These are phyloP conservation scores for Deroplatys truncata DNA, from an alignment of 2,888 invertebrate genomes.

Conservation along the genomic window DNA sequence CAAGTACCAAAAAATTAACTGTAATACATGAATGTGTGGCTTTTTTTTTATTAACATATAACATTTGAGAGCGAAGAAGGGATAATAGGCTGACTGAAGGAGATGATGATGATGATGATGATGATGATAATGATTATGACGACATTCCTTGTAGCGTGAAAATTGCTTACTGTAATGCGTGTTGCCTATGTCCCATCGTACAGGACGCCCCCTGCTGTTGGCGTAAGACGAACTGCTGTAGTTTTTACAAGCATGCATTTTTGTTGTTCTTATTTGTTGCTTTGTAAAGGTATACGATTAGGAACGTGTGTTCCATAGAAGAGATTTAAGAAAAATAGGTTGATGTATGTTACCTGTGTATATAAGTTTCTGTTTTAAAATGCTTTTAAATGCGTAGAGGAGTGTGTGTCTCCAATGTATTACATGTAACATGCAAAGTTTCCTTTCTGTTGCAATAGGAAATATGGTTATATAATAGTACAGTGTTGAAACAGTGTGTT, in stretches of 20 bases:
- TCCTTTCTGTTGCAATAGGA: not conserved
- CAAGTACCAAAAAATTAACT: slow-evolving; percentile 11
- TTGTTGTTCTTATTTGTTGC: not conserved
- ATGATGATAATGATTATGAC: not conserved
- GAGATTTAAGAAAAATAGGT: not conserved
- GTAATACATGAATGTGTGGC: slow-evolving; percentile 15
- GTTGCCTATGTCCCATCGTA: slow-evolving; percentile 4
- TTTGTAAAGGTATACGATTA: not conserved
- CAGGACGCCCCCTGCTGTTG: not conserved
- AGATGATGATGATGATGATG: too few species aligned
- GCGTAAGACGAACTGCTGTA: not conserved
- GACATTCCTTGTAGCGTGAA: slow-evolving; percentile 11
- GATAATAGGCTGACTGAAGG: not conserved
- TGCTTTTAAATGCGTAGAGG: not conserved
- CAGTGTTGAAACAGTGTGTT: not conserved
- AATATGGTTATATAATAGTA: not conserved
- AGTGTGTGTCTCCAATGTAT: not conserved
- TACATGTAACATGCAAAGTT: not conserved
- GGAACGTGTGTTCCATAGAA: not conserved
- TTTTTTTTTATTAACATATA: slow-evolving; percentile 10
- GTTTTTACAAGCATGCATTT: not conserved
- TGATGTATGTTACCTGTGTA: not conserved
- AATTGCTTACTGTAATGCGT: not conserved
- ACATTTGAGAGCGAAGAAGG: not conserved
- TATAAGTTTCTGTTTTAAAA: not conserved